Evolutionary conservation across 2,113 vertebrate species (phyloP).

Genomic region (Mustela nigripes): DNA sequence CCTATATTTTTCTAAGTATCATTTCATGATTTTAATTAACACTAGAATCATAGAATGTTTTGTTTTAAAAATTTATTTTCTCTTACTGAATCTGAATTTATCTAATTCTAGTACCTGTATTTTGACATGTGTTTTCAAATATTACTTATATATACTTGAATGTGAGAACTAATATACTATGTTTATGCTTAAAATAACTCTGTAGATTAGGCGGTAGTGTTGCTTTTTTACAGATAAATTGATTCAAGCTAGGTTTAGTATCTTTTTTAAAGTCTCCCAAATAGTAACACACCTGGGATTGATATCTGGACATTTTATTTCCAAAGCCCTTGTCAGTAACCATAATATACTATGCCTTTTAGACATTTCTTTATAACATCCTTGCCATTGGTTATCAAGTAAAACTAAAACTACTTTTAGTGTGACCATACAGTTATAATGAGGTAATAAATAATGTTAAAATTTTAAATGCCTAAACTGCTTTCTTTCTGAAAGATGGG

Average conservation of each 20-base stretch:
- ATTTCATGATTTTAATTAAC: not conserved
- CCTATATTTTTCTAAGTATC: not conserved
- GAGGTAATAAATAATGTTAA: constrained; percentile 39
- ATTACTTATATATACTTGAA: not conserved
- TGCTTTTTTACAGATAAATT: not conserved
- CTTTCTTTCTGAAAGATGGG: not conserved
- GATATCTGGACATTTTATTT: not conserved
- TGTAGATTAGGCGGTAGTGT: not conserved
- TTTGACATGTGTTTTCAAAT: not conserved
- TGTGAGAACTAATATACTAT: not conserved
- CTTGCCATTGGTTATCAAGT: not conserved
- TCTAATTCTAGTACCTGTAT: not conserved
- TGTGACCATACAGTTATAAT: constrained; percentile 19
- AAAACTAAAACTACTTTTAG: constrained; percentile 1
- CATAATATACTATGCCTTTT: not conserved
- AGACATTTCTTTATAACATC: constrained; percentile 17
- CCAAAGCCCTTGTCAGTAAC: constrained; percentile 9
- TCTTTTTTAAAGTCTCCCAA: not conserved
- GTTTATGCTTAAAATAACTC: not conserved
- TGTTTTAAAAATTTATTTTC: not conserved
- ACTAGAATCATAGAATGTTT: not conserved
- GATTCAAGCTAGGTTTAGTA: not conserved
- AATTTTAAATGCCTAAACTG: constrained; percentile 6
- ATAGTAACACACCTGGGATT: constrained; percentile 6
- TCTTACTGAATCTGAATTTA: constrained; percentile 29